Percentiles rank a stretch among this genome's conserved stretches.
Conservation (phyloP, 2,888 invertebrate genomes). For the Allygus modestus region DNA sequence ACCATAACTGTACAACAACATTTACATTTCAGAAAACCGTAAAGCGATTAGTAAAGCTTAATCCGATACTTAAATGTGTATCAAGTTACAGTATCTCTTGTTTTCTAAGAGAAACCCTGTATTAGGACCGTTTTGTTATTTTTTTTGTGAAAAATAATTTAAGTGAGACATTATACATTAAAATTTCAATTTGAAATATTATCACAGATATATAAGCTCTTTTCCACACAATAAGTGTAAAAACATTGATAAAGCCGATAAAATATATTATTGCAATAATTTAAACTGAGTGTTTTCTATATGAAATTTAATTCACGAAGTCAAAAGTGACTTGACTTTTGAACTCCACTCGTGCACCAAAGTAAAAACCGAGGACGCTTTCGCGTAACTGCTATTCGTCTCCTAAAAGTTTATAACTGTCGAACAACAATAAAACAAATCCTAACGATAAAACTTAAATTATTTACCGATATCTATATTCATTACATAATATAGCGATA, state of each 20-base stretch:
- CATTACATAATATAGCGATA: constrained; percentile 64
- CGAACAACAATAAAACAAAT: constrained; percentile 49
- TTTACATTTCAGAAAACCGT: neutral
- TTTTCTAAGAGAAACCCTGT: constrained; percentile 1
- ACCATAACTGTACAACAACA: neutral
- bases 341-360: neutral
- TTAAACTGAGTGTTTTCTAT: neutral
- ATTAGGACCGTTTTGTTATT: neutral
- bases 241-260: neutral
- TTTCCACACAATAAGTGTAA: constrained; percentile 6
- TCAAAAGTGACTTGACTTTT: neutral
- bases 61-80: constrained; percentile 1
- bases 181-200: constrained; percentile 34
- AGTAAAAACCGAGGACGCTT: neutral
- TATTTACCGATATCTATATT: constrained; percentile 47
- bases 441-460: constrained; percentile 56
- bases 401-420: neutral
- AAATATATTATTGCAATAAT: constrained; percentile 5
- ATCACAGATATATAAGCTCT: constrained; percentile 57
- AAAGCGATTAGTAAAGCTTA: constrained; percentile 35
- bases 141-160: neutral
- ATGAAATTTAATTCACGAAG: neutral
- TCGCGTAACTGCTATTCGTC: neutral
- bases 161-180: neutral
- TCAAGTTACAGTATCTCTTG: neutral